Evolutionary conservation across 2,888 invertebrate genomes (phyloP).

Genomic region (Patella ulyssiponensis): DNA sequence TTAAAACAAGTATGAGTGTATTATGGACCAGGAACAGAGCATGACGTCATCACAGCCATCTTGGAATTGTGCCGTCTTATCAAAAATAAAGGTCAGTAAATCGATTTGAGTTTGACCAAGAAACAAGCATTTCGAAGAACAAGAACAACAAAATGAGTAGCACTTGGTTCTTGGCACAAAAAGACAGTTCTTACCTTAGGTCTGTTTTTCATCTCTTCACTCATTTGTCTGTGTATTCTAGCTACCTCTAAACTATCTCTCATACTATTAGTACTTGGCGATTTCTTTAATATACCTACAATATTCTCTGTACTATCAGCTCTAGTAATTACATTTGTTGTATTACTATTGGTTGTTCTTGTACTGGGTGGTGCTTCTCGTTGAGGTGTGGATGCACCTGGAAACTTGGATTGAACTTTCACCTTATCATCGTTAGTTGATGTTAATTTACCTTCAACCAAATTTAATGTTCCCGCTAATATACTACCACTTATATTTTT

Average conservation of each 20-base stretch:
- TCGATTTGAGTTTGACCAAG: neutral
- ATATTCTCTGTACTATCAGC: slow-evolving; percentile 32
- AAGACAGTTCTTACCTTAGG: slow-evolving; percentile 1
- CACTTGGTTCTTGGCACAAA: too few relatives aligned
- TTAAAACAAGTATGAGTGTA: too few relatives aligned
- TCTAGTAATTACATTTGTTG: slow-evolving; percentile 44
- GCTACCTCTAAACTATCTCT: slow-evolving; percentile 59
- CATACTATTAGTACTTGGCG: slow-evolving; percentile 48
- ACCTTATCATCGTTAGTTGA: neutral
- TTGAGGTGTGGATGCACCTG: neutral
- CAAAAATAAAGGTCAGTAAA: neutral
- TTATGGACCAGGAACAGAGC: too few relatives aligned
- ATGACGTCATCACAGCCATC: too few relatives aligned
- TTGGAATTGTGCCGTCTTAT: too few relatives aligned
- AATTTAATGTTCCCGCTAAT: neutral
- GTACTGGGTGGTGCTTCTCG: neutral
- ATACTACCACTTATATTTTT: slow-evolving; percentile 2
- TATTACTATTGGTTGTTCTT: too few relatives aligned
- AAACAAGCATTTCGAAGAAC: too few relatives aligned
- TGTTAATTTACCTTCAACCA: neutral
- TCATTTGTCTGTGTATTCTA: slow-evolving; percentile 35
- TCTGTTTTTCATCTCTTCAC: slow-evolving; percentile 1
- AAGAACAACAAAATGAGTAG: too few relatives aligned
- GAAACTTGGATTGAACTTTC: neutral
- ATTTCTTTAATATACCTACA: slow-evolving; percentile 43